Percentiles rank a stretch among this genome's conserved stretches.
phyloP scores from a whole-genome alignment of 1,140 invertebrate genomes.

The Drosophila busckii region DNA sequence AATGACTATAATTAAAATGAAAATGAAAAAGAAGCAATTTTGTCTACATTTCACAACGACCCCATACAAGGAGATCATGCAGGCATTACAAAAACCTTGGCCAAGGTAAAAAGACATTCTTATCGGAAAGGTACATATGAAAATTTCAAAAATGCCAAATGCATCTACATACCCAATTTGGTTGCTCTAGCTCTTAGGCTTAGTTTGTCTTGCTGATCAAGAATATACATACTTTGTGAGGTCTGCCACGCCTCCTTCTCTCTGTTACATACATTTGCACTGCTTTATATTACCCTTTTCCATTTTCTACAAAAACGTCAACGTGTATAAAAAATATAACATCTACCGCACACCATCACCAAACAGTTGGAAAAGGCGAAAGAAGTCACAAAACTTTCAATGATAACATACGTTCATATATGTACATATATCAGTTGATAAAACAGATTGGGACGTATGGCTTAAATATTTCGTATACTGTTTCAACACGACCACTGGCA shows the following conservation, averaged over 20 bases:
- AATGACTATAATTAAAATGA: too few species aligned
- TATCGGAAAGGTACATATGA: too few species aligned
- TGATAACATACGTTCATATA: constrained; percentile 26
- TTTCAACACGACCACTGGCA: constrained; percentile 38
- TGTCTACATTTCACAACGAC: not conserved
- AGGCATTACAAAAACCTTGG: not conserved
- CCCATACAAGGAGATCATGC: not conserved
- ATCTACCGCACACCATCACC: constrained; percentile 30
- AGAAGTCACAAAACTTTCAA: constrained; percentile 29
- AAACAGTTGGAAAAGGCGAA: constrained; percentile 21
- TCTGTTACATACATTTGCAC: too few species aligned
- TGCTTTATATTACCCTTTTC: too few species aligned
- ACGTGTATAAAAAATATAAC: constrained; percentile 28
- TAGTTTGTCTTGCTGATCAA: too few species aligned
- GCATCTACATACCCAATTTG: too few species aligned
- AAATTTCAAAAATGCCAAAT: too few species aligned
- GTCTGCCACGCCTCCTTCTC: too few species aligned
- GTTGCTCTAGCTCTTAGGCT: too few species aligned
- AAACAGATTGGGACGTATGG: constrained; percentile 33
- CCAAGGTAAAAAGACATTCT: not conserved
- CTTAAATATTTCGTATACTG: constrained; percentile 33
- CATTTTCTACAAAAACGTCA: too few species aligned
- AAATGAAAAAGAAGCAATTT: not conserved
- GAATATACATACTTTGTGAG: too few species aligned
- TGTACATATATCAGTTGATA: constrained; percentile 19